Percentiles rank a stretch among this genome's conserved stretches.
Evolutionary conservation across 2,888 invertebrate species (phyloP).

Genomic region (Leptogaster cylindrica): DNA sequence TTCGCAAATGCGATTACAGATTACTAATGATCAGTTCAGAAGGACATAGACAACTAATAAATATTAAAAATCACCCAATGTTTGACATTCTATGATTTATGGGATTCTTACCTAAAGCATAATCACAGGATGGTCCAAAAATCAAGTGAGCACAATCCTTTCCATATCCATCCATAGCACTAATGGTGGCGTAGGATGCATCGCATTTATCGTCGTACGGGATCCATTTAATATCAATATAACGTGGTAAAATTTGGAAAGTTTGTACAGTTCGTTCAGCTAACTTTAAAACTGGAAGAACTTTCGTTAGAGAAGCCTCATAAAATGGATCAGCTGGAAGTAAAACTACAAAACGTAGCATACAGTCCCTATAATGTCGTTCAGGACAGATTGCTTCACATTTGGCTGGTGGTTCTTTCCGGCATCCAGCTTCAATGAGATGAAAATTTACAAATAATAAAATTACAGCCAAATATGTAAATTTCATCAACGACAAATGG

Average conservation of each 20-base stretch:
- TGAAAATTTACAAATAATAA: background rate
- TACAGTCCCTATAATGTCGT: constrained; percentile 60
- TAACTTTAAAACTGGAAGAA: constrained; percentile 68
- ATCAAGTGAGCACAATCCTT: constrained; percentile 77
- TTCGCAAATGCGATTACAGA: too few species aligned
- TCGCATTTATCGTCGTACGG: constrained; percentile 76
- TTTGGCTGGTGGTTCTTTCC: constrained; percentile 43
- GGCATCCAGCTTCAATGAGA: constrained; percentile 45
- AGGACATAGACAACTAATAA: too few species aligned
- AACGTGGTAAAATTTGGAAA: constrained; percentile 65
- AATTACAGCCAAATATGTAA: constrained; percentile 5
- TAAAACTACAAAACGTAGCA: constrained; percentile 70
- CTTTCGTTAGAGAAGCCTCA: constrained; percentile 67
- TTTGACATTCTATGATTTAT: too few species aligned
- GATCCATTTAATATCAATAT: constrained; percentile 68
- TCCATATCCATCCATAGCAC: constrained; percentile 74
- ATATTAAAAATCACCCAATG: too few species aligned
- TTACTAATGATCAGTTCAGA: too few species aligned
- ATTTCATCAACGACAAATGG: background rate
- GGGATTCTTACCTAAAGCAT: constrained; percentile 73
- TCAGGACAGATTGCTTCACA: constrained; percentile 49
- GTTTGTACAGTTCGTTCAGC: constrained; percentile 67
- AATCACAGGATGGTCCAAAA: constrained; percentile 83
- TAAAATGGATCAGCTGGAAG: constrained; percentile 68
- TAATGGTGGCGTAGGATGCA: constrained; percentile 74